These are phyloP conservation scores for Notospermus geniculatus DNA, from an alignment of 1,140 invertebrate species.

Conservation along the genomic window DNA sequence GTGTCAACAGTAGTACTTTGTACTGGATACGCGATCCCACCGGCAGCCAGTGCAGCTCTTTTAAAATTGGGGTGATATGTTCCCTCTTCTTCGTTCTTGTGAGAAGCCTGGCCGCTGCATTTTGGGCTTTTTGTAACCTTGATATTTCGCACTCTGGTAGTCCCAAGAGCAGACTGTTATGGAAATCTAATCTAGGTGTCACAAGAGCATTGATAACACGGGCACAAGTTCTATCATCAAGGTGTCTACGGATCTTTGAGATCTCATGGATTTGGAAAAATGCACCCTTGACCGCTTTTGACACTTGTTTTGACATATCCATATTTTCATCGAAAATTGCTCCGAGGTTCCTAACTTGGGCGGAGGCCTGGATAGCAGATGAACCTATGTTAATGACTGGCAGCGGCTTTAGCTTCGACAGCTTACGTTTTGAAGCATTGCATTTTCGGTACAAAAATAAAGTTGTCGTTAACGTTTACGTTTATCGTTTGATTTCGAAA, in stretches of 20 bases:
- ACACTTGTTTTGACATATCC: background rate
- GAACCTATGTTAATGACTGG: background rate
- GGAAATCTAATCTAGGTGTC: background rate
- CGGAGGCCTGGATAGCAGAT: background rate
- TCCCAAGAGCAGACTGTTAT: background rate
- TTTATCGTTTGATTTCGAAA: too few species aligned
- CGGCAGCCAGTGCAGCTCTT: slow-evolving; percentile 5
- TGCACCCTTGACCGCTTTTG: background rate
- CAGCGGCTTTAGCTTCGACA: background rate
- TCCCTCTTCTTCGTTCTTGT: background rate
- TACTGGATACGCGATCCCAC: slow-evolving; percentile 3
- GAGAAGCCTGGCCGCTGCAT: background rate
- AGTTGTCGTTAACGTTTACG: too few species aligned
- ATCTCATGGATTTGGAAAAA: background rate
- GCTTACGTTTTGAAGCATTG: background rate
- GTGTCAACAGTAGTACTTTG: slow-evolving; percentile 1
- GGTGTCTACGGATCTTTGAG: background rate
- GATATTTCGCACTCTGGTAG: background rate
- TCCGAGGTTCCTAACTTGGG: slow-evolving; percentile 3
- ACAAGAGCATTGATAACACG: background rate
- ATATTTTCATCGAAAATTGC: slow-evolving; percentile 2
- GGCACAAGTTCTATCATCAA: background rate
- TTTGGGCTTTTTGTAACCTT: slow-evolving; percentile 1
- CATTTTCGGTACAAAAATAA: too few species aligned
- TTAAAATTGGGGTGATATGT: background rate